Evolutionary conservation across 2,888 invertebrate species (phyloP).

Genomic region (Drosophila koepferae): DNA sequence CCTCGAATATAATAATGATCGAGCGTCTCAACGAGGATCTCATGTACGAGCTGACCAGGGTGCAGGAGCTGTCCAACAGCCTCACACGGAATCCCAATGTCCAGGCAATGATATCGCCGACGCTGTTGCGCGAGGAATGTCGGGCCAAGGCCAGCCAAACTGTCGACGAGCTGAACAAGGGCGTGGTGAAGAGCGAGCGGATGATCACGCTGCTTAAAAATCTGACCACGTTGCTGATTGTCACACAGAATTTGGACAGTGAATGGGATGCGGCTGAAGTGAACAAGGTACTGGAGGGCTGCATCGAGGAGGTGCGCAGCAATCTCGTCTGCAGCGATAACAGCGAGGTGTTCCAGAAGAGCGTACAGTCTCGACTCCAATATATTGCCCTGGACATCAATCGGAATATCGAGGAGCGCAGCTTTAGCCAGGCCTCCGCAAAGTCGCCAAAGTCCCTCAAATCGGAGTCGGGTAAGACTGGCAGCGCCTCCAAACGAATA

Average conservation of each 20-base stretch:
- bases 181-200: conserved; percentile 87
- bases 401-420: conserved; percentile 63
- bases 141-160: conserved; percentile 93
- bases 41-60: conserved; percentile 93
- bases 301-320: conserved; percentile 93
- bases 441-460: conserved; percentile 42
- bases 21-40: conserved; percentile 96
- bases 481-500: not conserved
- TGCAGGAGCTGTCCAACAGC: conserved; percentile 93
- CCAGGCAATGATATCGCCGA: conserved; percentile 95
- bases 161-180: conserved; percentile 90
- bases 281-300: conserved; percentile 96
- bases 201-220: conserved; percentile 93
- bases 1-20: conserved; percentile 93
- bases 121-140: conserved; percentile 94
- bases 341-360: conserved; percentile 92
- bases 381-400: conserved; percentile 82
- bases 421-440: conserved; percentile 38
- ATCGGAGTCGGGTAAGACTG: conserved; percentile 26
- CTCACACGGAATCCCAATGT: conserved; percentile 94
- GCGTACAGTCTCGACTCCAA: conserved; percentile 94
- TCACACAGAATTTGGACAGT: conserved; percentile 85
- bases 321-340: conserved; percentile 90
- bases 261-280: conserved; percentile 91
- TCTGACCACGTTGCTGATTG: conserved; percentile 92